These are phyloP conservation scores for Casuarius casuarius DNA, from an alignment of 2,113 vertebrate species.

Conservation along the genomic window DNA sequence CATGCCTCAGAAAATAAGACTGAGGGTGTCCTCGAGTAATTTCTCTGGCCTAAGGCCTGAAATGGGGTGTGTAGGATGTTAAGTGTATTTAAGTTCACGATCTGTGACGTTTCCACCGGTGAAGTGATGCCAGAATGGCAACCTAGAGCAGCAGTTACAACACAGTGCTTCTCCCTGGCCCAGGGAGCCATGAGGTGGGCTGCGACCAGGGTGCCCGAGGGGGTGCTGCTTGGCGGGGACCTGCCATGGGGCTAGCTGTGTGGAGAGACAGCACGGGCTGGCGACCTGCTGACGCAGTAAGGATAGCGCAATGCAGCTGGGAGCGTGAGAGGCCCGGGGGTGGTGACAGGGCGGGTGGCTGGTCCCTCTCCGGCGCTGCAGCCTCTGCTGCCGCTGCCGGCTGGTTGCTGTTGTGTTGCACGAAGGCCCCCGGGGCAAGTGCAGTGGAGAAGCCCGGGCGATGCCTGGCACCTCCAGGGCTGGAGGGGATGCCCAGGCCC, in stretches of 20 bases:
- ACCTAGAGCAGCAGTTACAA: too few species aligned
- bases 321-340: accelerated
- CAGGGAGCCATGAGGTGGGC: background rate
- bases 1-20: background rate
- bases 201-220: accelerated
- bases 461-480: too few species aligned
- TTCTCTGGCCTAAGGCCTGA: background rate
- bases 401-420: background rate
- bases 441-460: accelerated
- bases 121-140: background rate
- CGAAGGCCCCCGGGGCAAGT: background rate
- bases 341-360: too few species aligned
- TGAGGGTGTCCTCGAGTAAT: background rate
- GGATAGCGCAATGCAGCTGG: background rate
- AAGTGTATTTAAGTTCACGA: background rate
- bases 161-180: accelerated
- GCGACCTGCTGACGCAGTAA: background rate
- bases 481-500: background rate
- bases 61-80: background rate
- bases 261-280: background rate
- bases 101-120: background rate
- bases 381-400: too few species aligned
- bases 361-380: too few species aligned
- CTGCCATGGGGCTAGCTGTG: accelerated
- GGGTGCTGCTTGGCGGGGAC: accelerated